Evolutionary conservation across 2,888 invertebrate genomes (phyloP).

Genomic region (Agrochola circellaris): DNA sequence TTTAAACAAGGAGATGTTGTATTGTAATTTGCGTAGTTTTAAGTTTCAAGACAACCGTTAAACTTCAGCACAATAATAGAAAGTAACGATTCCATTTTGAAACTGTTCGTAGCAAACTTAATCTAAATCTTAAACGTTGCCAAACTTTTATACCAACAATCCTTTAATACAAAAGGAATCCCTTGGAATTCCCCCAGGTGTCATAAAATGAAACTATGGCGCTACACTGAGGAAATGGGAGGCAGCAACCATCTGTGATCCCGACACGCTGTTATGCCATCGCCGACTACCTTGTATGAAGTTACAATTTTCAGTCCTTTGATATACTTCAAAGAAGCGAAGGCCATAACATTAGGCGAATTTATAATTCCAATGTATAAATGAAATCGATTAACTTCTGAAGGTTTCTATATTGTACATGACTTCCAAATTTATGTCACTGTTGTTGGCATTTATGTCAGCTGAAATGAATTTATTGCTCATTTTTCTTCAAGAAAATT

Average conservation of each 20-base stretch:
- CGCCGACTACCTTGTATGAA: not conserved
- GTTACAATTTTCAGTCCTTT: not conserved
- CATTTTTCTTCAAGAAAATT: not conserved
- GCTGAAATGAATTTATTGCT: not conserved
- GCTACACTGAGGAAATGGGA: constrained; percentile 23
- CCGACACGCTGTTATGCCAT: not conserved
- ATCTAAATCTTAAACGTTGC: constrained; percentile 40
- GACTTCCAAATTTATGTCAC: not conserved
- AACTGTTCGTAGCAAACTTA: constrained; percentile 31
- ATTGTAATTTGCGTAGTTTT: constrained; percentile 1
- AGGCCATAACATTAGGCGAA: too few relatives aligned
- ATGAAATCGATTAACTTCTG: not conserved
- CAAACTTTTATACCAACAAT: constrained; percentile 41
- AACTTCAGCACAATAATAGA: constrained; percentile 7
- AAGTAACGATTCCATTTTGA: constrained; percentile 17
- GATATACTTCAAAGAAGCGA: not conserved
- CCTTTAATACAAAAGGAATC: constrained; percentile 46
- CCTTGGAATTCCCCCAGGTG: constrained; percentile 30
- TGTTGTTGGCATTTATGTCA: too few relatives aligned
- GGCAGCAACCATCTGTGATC: constrained; percentile 37
- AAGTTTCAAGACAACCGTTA: constrained; percentile 2
- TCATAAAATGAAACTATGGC: constrained; percentile 48
- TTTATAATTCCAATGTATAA: not conserved
- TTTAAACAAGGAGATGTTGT: not conserved
- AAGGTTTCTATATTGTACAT: not conserved